Evolutionary conservation across 2,888 invertebrate species (phyloP).

Genomic region (Phania funesta): DNA sequence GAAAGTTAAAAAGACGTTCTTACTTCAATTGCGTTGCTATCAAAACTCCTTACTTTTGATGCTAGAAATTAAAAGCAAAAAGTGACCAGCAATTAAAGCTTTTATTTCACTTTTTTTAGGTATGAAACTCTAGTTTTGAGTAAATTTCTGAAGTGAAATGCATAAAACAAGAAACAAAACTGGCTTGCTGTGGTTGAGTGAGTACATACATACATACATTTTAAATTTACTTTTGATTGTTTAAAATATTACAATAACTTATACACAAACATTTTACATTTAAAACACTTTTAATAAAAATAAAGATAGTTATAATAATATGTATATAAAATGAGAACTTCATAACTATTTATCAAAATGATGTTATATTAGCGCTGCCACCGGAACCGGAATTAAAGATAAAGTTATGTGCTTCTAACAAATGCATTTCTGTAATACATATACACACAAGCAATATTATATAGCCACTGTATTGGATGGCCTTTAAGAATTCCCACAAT

Average conservation of each 20-base stretch:
- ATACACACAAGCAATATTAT: slow-evolving; percentile 85
- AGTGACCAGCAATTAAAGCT: background rate
- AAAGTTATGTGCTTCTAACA: slow-evolving; percentile 83
- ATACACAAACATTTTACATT: slow-evolving; percentile 49
- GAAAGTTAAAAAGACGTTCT: background rate
- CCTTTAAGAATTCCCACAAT: slow-evolving; percentile 87
- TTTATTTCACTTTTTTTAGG: background rate
- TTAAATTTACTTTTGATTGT: slow-evolving; percentile 24
- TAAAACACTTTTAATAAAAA: slow-evolving; percentile 48
- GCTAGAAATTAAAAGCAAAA: no score
- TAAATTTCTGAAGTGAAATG: background rate
- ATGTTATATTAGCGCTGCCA: slow-evolving; percentile 76
- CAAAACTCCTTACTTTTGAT: background rate
- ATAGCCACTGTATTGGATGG: slow-evolving; percentile 87
- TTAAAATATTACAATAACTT: slow-evolving; percentile 52
- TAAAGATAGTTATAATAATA: slow-evolving; percentile 51
- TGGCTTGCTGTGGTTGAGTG: background rate
- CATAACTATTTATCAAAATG: slow-evolving; percentile 77
- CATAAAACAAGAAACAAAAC: background rate
- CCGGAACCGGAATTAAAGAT: slow-evolving; percentile 80
- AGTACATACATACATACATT: slow-evolving; percentile 3
- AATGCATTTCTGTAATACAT: slow-evolving; percentile 87
- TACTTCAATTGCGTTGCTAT: background rate
- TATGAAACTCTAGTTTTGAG: background rate
- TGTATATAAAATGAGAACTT: slow-evolving; percentile 10